Conservation (phyloP, 2,888 invertebrate genomes). For the Dolichomitus sp. region DNA sequence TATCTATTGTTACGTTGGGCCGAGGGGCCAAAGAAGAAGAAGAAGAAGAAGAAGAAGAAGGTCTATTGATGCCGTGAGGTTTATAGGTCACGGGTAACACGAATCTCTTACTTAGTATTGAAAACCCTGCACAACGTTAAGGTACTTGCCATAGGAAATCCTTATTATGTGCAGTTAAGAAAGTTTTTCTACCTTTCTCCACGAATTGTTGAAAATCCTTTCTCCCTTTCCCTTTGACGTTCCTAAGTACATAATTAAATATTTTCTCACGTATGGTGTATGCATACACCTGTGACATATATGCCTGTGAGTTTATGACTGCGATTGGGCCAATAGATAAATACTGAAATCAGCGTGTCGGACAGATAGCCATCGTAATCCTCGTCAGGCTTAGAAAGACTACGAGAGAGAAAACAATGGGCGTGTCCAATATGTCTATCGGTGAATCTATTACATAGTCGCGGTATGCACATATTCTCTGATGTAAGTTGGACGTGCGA, state of each 20-base stretch:
- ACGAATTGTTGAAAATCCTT: slow-evolving; percentile 33
- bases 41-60: slow-evolving; percentile 44
- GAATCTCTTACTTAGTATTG: neutral
- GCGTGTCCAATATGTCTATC: slow-evolving; percentile 23
- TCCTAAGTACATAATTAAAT: neutral
- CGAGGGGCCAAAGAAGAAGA: slow-evolving; percentile 33
- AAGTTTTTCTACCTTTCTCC: slow-evolving; percentile 23
- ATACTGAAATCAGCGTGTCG: slow-evolving; percentile 31
- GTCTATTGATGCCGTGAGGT: slow-evolving; percentile 34
- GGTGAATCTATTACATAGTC: slow-evolving; percentile 18
- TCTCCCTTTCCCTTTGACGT: slow-evolving; percentile 60
- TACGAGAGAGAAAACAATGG: slow-evolving; percentile 53
- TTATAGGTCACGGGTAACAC: slow-evolving; percentile 62
- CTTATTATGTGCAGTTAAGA: neutral
- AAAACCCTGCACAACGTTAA: neutral
- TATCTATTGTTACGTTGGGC: slow-evolving; percentile 53
- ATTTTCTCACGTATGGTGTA: neutral
- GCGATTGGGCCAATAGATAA: slow-evolving; percentile 37
- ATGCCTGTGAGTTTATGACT: slow-evolving; percentile 5
- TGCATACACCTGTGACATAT: neutral
- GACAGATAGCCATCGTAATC: slow-evolving; percentile 57
- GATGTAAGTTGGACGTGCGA: slow-evolving; percentile 27
- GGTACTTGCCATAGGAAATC: slow-evolving; percentile 22
- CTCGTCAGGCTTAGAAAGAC: slow-evolving; percentile 26
- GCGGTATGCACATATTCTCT: slow-evolving; percentile 22